phyloP scores from a whole-genome alignment of 2,888 invertebrate genomes.

The Eupithecia dodoneata region DNA sequence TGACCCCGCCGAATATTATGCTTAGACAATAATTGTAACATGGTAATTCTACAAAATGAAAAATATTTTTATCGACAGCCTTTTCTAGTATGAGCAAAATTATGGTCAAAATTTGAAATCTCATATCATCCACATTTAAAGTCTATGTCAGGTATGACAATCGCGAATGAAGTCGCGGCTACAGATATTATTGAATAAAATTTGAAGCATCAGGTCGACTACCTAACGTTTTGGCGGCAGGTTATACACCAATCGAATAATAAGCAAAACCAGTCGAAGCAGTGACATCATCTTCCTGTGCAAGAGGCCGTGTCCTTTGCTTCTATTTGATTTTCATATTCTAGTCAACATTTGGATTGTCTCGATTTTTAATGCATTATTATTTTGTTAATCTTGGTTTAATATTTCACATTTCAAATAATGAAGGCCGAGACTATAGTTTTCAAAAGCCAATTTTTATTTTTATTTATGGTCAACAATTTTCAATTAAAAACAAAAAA shows the following conservation, averaged over 20 bases:
- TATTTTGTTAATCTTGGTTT: neutral
- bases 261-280: constrained; percentile 78
- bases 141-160: too few species aligned
- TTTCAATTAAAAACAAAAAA: constrained; percentile 9
- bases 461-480: neutral
- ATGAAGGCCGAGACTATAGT: neutral
- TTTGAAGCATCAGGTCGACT: constrained; percentile 52
- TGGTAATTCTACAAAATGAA: too few species aligned
- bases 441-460: neutral
- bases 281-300: constrained; percentile 82
- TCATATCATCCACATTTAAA: too few species aligned
- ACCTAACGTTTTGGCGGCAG: constrained; percentile 62
- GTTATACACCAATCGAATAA: constrained; percentile 73
- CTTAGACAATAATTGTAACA: too few species aligned
- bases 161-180: too few species aligned
- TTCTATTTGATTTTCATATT: constrained; percentile 41
- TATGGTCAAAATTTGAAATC: too few species aligned
- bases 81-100: too few species aligned
- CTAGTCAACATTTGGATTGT: constrained; percentile 9
- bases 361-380: neutral
- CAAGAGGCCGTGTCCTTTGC: constrained; percentile 73
- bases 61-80: too few species aligned
- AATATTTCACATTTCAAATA: neutral
- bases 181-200: neutral
- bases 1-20: too few species aligned